phyloP scores from a whole-genome alignment of 2,113 vertebrate species.

The Equus quagga region DNA sequence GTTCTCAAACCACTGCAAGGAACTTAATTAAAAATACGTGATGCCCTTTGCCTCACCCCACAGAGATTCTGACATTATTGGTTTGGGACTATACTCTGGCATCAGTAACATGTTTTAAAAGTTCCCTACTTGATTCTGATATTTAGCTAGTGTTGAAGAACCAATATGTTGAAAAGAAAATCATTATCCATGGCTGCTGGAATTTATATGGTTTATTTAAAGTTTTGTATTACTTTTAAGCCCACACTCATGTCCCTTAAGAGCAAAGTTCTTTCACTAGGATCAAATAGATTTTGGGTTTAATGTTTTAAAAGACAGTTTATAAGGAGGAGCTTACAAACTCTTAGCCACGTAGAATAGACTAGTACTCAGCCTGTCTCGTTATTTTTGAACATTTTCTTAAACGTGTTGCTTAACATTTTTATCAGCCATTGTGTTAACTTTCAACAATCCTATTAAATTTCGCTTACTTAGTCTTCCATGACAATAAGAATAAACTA shows the following conservation, averaged over 20 bases:
- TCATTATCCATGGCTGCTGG: neutral
- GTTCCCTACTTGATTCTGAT: neutral
- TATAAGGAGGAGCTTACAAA: neutral
- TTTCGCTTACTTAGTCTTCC: neutral
- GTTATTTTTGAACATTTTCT: neutral
- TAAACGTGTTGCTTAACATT: neutral
- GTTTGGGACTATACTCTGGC: neutral
- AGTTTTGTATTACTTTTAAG: neutral
- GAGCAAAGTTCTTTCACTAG: neutral
- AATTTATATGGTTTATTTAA: neutral
- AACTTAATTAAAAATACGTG: neutral
- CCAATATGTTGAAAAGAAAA: conserved; percentile 13
- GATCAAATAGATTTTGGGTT: conserved; percentile 19
- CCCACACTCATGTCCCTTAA: neutral
- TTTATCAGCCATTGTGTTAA: neutral
- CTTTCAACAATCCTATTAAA: neutral
- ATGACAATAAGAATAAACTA: neutral
- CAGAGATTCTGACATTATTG: neutral
- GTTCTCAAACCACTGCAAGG: neutral
- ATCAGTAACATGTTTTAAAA: neutral
- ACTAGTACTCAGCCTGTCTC: neutral
- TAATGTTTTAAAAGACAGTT: neutral
- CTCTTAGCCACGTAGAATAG: neutral
- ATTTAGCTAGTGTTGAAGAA: neutral
- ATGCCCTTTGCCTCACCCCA: neutral